Evolutionary conservation across 2,113 vertebrate genomes (phyloP), one percentile per base, ranked within the genome.

Genomic region (Oriolus oriolus): DNA sequence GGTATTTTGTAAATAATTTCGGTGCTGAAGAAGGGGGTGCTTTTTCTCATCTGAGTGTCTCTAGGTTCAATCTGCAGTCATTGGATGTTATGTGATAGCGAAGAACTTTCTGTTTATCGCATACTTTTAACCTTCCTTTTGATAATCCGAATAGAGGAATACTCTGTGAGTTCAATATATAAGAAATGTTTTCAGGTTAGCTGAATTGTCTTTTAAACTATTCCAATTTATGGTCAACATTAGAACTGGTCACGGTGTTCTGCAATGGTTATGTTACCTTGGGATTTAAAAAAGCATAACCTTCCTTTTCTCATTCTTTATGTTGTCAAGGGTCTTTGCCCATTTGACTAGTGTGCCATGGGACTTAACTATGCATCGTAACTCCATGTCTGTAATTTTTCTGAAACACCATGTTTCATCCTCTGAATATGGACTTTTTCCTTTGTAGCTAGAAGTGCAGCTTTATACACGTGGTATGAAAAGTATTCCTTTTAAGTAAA

Each of bases 151-250:
- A 59, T 27, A 86, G 71, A 77, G 31, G 16, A 80, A 24, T 84
- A 64, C 10, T 53, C 24, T 8, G 52, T 60, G 22, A 49, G 28
- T 75, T 90, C 69, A 44, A 16, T 78, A 33, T 42, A 22, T 45
- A 70, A 74, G 66, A 88, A 76, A 52, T 65, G 16, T 82, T 93
- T 78, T 92, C n/a, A 23, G 37, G 76, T 81, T 95, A 60, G 15
- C 60, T 68, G 69, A 41, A 52, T 89, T 84, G 61, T 78, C 77
- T 87, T 94, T 94, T 89, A 93, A 95, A 91, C 56, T 84, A 13
- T 60, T 74, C 47, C 37, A 78, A 9, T 92, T 84, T 80, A 84
- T 3, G 1, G 42, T 77, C 68, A 83, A 39, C 42, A 37, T 88
- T 57, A 86, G 66, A 95, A 63, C 30, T 56, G 42, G 30, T 80